These are phyloP conservation scores for Pollenia amentaria DNA, from an alignment of 2,888 invertebrate species.

Conservation along the genomic window DNA sequence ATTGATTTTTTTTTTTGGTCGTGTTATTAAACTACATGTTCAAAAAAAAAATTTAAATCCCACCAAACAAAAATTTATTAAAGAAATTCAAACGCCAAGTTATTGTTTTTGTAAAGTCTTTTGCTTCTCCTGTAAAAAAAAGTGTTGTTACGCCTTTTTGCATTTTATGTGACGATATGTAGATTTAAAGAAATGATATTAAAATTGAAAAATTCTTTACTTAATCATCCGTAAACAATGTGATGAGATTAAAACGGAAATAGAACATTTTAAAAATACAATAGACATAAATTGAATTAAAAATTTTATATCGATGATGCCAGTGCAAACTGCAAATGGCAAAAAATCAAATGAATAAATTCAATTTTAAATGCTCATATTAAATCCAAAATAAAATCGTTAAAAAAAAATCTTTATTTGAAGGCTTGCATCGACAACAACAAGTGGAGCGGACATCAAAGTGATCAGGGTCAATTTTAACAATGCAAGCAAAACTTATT, in stretches of 20 bases:
- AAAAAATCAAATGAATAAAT: slow-evolving; percentile 13
- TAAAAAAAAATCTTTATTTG: slow-evolving; percentile 25
- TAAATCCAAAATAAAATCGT: slow-evolving; percentile 42
- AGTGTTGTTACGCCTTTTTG: no score
- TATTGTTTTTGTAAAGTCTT: no score
- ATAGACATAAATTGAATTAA: slow-evolving; percentile 26
- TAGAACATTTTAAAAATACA: slow-evolving; percentile 45
- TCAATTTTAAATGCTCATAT: slow-evolving; percentile 18
- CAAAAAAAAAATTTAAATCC: no score
- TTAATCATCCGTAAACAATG: slow-evolving; percentile 62
- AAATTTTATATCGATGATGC: slow-evolving; percentile 41
- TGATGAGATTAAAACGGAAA: slow-evolving; percentile 54
- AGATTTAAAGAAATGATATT: slow-evolving; percentile 23
- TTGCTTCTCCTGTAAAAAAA: no score
- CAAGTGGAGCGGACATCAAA: slow-evolving; percentile 71
- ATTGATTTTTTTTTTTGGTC: no score
- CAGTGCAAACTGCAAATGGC: neutral
- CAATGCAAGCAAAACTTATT: slow-evolving; percentile 29
- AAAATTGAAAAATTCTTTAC: slow-evolving; percentile 28
- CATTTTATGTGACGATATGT: neutral
- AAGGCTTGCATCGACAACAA: slow-evolving; percentile 9
- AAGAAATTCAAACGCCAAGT: no score
- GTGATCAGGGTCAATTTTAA: slow-evolving; percentile 58
- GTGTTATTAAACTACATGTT: no score
- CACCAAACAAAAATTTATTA: no score